phyloP scores from a whole-genome alignment of 2,888 invertebrate genomes.

The Troides aeacus region DNA sequence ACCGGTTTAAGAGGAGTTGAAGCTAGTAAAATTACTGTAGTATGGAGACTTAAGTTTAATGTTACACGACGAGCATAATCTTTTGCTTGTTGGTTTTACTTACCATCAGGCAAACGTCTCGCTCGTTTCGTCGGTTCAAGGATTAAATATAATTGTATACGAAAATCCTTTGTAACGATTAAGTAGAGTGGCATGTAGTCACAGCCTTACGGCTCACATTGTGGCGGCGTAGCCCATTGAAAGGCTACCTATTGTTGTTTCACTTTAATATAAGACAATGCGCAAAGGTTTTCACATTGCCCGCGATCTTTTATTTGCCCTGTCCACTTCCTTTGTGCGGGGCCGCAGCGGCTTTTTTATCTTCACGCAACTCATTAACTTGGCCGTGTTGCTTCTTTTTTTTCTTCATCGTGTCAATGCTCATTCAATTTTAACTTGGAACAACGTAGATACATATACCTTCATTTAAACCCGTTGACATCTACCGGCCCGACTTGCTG shows the following conservation, averaged over 20 bases:
- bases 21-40: no score
- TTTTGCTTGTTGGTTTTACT: no score
- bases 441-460: slow-evolving; percentile 28
- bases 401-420: slow-evolving; percentile 42
- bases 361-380: slow-evolving; percentile 70
- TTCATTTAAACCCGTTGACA: slow-evolving; percentile 20
- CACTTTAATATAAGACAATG: slow-evolving; percentile 79
- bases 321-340: slow-evolving; percentile 56
- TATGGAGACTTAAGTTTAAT: no score
- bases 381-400: slow-evolving; percentile 36
- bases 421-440: slow-evolving; percentile 40
- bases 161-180: neutral
- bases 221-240: slow-evolving; percentile 77
- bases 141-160: no score
- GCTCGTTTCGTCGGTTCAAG: no score
- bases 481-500: neutral
- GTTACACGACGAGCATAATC: no score
- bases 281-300: slow-evolving; percentile 68
- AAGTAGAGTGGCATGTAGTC: slow-evolving; percentile 47
- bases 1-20: no score
- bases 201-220: slow-evolving; percentile 54
- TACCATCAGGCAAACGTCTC: no score
- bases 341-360: slow-evolving; percentile 71
- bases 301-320: slow-evolving; percentile 67
- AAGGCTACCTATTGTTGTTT: slow-evolving; percentile 79